phyloP scores from a whole-genome alignment of 92 coral and sea anemone species.

The Umimayanthus kanabou region DNA sequence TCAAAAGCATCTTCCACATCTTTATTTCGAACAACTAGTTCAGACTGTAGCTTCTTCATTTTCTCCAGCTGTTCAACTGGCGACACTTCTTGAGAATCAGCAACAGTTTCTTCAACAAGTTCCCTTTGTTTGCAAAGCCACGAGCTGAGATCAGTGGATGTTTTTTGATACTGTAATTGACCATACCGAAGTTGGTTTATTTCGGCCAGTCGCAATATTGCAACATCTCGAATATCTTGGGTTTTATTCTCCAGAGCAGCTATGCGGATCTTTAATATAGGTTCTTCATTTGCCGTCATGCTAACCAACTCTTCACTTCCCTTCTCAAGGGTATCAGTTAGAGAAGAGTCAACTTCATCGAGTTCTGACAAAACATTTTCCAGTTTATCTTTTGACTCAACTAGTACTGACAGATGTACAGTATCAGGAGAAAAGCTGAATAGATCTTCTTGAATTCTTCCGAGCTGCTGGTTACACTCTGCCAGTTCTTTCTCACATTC shows the following conservation, averaged over 20 bases:
- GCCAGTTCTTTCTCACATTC: conserved; percentile 54
- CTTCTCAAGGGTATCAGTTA: conserved; percentile 28
- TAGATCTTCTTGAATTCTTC: conserved; percentile 51
- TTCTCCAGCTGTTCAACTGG: conserved; percentile 27
- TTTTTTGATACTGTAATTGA: conserved; percentile 13
- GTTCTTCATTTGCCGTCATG: conserved; percentile 30
- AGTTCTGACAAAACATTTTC: conserved; percentile 35
- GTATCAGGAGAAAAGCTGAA: conserved; percentile 30
- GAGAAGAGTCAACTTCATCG: conserved; percentile 34
- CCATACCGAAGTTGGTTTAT: conserved; percentile 17
- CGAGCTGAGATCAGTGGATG: not conserved
- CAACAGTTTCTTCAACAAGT: conserved; percentile 12
- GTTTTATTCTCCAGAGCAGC: conserved; percentile 37
- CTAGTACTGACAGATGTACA: conserved; percentile 24
- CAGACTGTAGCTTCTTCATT: conserved; percentile 25
- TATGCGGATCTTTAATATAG: conserved; percentile 39
- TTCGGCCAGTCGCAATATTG: conserved; percentile 33
- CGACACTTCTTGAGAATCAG: conserved; percentile 3
- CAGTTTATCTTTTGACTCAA: conserved; percentile 43
- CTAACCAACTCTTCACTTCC: conserved; percentile 37
- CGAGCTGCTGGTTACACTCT: conserved; percentile 61
- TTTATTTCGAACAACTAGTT: conserved; percentile 12
- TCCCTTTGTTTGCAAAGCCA: conserved; percentile 30
- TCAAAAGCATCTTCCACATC: conserved; percentile 45
- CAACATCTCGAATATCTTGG: conserved; percentile 34